Percentiles rank a stretch among this genome's conserved stretches.
These are phyloP conservation scores for Notothenia coriiceps DNA, from an alignment of 2,113 vertebrate species.

Conservation along the genomic window DNA sequence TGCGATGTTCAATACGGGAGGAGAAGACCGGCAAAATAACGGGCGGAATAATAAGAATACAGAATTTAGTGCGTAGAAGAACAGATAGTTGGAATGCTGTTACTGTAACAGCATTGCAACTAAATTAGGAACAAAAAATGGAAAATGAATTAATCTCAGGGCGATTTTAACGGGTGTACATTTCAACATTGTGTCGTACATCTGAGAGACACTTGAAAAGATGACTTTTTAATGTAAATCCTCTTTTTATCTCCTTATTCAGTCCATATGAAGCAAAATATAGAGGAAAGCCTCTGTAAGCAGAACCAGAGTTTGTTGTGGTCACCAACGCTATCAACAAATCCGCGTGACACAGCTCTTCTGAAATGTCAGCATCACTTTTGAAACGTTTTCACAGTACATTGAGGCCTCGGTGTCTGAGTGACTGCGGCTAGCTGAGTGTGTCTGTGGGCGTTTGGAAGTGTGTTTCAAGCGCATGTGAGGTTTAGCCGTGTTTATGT, in stretches of 20 bases:
- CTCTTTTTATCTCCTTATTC: slow-evolving; percentile 23
- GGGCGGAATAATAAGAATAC: too few species aligned
- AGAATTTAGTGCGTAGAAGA: too few species aligned
- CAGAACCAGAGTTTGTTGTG: slow-evolving; percentile 28
- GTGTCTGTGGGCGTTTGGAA: slow-evolving; percentile 68
- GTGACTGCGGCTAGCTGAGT: slow-evolving; percentile 56
- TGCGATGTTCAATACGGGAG: too few species aligned
- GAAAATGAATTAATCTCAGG: slow-evolving; percentile 21
- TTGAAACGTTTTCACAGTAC: slow-evolving; percentile 57
- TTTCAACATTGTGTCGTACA: neutral
- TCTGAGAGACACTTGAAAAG: slow-evolving; percentile 21
- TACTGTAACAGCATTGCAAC: too few species aligned
- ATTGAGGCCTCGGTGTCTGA: slow-evolving; percentile 53
- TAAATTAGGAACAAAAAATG: slow-evolving; percentile 13
- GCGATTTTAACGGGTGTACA: slow-evolving; percentile 17
- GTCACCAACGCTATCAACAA: slow-evolving; percentile 21
- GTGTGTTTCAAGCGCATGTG: slow-evolving; percentile 54
- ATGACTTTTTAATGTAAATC: slow-evolving; percentile 19
- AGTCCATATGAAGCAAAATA: slow-evolving; percentile 9
- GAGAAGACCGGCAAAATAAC: too few species aligned
- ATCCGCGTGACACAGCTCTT: too few species aligned
- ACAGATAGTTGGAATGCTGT: too few species aligned
- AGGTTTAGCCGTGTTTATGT: slow-evolving; percentile 59
- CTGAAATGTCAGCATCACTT: slow-evolving; percentile 1
- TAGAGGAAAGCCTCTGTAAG: slow-evolving; percentile 40